Evolutionary conservation across 1,140 invertebrate species (phyloP).

Genomic region (Watersipora subatra): DNA sequence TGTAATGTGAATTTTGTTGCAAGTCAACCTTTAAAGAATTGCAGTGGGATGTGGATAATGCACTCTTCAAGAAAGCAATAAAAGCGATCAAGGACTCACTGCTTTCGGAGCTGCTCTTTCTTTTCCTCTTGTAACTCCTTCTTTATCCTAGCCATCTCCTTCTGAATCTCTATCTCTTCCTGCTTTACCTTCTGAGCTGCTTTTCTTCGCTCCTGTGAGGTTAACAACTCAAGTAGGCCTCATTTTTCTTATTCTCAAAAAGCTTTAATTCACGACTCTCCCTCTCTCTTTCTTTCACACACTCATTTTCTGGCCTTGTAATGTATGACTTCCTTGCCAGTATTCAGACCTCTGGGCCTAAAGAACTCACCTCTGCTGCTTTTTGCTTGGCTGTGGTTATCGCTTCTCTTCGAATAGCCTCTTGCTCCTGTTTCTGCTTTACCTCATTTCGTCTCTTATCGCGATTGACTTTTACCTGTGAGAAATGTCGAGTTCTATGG

Average conservation of each 20-base stretch:
- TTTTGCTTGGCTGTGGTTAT: background rate
- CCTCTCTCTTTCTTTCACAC: no score
- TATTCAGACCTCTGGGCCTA: no score
- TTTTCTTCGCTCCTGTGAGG: constrained; percentile 25
- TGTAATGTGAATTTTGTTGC: no score
- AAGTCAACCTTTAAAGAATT: no score
- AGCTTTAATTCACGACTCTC: no score
- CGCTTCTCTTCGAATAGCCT: background rate
- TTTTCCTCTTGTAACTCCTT: constrained; percentile 29
- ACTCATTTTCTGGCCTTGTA: no score
- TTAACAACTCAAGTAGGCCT: background rate
- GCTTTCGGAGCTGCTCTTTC: constrained; percentile 11
- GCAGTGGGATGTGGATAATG: no score
- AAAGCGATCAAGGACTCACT: no score
- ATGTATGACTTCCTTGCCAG: no score
- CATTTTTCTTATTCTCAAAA: background rate
- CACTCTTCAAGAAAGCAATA: no score
- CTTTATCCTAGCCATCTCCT: constrained; percentile 31
- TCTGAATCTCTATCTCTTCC: constrained; percentile 30
- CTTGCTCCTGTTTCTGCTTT: background rate
- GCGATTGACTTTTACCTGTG: background rate
- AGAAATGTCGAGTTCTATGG: no score
- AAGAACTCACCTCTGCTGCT: background rate
- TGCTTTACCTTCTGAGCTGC: constrained; percentile 19
- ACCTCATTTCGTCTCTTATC: background rate